Conservation (phyloP, 2,797 vertebrate species). For the Sebastes trivittatus region DNA sequence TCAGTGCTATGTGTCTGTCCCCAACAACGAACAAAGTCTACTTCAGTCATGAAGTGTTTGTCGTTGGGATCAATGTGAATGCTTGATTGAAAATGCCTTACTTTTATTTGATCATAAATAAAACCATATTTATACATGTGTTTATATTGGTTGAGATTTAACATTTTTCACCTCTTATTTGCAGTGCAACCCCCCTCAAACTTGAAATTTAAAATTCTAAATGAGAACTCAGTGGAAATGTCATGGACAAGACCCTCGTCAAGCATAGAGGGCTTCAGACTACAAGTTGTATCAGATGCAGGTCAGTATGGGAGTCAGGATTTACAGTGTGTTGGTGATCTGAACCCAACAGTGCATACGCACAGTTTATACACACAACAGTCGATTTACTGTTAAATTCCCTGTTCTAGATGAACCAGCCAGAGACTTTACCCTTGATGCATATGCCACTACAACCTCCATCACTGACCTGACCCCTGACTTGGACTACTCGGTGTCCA, state of each 20-base stretch:
- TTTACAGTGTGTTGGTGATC: neutral
- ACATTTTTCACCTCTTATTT: conserved; percentile 81
- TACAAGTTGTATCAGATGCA: conserved; percentile 91
- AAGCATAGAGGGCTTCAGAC: conserved; percentile 91
- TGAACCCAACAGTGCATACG: neutral
- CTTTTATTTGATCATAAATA: conserved; percentile 37
- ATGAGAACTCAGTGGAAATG: conserved; percentile 99
- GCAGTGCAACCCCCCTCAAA: conserved; percentile 97
- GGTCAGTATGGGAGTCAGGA: conserved; percentile 80
- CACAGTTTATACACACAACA: neutral
- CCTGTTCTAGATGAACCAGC: conserved; percentile 85
- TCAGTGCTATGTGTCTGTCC: conserved; percentile 80
- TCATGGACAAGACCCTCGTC: conserved; percentile 90
- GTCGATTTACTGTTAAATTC: neutral
- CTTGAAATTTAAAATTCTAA: conserved; percentile 99
- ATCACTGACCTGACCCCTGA: conserved; percentile 91
- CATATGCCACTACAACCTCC: conserved; percentile 87
- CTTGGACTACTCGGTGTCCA: conserved; percentile 92
- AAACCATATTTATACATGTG: conserved; percentile 43
- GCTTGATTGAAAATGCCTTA: conserved; percentile 38
- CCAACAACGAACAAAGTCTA: conserved; percentile 89
- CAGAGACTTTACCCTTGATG: conserved; percentile 90
- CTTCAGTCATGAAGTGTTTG: conserved; percentile 89
- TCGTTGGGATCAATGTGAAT: conserved; percentile 94
- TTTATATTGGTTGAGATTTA: conserved; percentile 56